phyloP scores from a whole-genome alignment of 1,140 invertebrate genomes.

The Zaprionus ghesquierei region DNA sequence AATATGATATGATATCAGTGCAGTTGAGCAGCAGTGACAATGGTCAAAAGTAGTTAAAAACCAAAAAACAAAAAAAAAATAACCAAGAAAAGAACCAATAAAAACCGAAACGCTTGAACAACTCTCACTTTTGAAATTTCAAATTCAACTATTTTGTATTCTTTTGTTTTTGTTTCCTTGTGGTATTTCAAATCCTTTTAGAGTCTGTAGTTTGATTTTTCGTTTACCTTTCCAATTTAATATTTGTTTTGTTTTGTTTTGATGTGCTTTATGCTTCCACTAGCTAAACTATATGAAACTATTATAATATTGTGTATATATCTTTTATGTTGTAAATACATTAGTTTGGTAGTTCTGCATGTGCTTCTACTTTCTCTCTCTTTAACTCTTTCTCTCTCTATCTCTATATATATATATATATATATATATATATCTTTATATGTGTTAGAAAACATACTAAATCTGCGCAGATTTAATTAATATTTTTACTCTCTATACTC shows the following conservation, averaged over 20 bases:
- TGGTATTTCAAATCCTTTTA: constrained; percentile 32
- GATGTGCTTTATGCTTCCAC: constrained; percentile 34
- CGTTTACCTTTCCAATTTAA: constrained; percentile 28
- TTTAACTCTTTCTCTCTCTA: constrained; percentile 12
- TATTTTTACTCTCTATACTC: not conserved
- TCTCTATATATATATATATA: not conserved
- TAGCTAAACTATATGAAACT: not conserved
- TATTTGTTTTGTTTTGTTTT: constrained; percentile 36
- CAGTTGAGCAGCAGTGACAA: constrained; percentile 76
- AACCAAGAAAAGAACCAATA: not conserved
- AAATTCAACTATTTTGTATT: constrained; percentile 8
- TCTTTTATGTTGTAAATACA: constrained; percentile 28
- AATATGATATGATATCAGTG: constrained; percentile 42
- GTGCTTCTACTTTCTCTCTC: constrained; percentile 9
- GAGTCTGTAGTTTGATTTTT: constrained; percentile 35
- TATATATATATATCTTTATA: not conserved
- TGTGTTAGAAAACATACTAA: not conserved
- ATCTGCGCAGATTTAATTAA: not conserved
- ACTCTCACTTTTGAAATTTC: constrained; percentile 31
- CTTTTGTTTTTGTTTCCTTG: constrained; percentile 26
- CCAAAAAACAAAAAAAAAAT: constrained; percentile 9
- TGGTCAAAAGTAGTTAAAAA: constrained; percentile 37
- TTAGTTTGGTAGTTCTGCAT: constrained; percentile 33
- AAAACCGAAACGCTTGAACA: constrained; percentile 49
- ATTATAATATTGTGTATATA: not conserved